Evolutionary conservation across 2,797 vertebrate genomes (phyloP).

Genomic region (Picus viridis): DNA sequence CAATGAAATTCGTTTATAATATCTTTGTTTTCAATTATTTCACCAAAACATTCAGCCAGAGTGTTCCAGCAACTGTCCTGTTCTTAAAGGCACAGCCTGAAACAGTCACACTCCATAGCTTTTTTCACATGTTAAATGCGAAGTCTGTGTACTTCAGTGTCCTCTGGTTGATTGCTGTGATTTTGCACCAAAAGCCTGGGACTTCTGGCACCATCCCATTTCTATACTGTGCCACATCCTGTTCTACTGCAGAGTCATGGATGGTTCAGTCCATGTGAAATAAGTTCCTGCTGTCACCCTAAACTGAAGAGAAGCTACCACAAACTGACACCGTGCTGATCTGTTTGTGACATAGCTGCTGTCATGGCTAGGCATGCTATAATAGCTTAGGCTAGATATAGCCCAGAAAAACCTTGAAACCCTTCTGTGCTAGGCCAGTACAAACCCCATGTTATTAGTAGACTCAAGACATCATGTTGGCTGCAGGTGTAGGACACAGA

Average conservation of each 20-base stretch:
- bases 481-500: background rate
- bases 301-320: background rate
- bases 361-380: rapidly evolving
- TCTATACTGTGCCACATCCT: background rate
- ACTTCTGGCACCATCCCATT: background rate
- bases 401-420: background rate
- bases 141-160: rapidly evolving
- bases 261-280: background rate
- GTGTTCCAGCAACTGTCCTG: no score
- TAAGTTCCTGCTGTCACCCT: background rate
- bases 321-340: background rate
- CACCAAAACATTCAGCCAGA: no score
- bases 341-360: background rate
- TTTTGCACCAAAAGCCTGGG: background rate
- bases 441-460: background rate
- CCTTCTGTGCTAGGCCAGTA: background rate
- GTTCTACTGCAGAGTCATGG: rapidly evolving
- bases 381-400: background rate
- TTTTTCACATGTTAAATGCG: rapidly evolving
- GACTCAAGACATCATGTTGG: background rate
- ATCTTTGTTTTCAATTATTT: no score
- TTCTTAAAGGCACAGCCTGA: no score
- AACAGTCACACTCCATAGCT: no score
- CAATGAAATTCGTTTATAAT: no score
- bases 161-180: rapidly evolving